These are phyloP conservation scores for Mamestra configurata DNA, from an alignment of 1,140 invertebrate species.

Conservation along the genomic window DNA sequence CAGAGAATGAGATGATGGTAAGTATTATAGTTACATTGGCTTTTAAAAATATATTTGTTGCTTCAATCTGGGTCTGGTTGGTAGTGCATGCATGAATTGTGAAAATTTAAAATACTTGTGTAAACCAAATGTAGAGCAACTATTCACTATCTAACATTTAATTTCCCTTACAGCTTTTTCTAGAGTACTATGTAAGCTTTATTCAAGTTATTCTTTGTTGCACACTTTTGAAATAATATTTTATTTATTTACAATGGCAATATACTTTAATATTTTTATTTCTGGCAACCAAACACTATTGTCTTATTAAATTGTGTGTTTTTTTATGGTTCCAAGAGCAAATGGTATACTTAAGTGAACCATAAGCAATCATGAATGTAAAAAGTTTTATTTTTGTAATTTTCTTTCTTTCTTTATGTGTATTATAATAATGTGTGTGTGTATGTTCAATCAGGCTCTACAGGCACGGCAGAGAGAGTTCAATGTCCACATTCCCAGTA, in stretches of 20 bases:
- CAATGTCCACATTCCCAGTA: conserved; percentile 39
- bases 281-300: background rate
- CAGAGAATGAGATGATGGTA: conserved; percentile 82
- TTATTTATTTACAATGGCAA: background rate
- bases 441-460: conserved; percentile 29
- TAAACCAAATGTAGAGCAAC: background rate
- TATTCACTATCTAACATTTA: background rate
- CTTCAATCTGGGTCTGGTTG: background rate
- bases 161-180: background rate
- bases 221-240: background rate
- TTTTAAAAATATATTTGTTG: background rate
- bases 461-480: conserved; percentile 40
- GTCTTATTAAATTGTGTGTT: background rate
- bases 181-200: no score
- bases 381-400: background rate
- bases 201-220: no score
- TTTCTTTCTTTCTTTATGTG: background rate
- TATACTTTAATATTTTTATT: no score
- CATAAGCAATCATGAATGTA: background rate
- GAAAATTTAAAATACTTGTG: background rate
- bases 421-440: conserved; percentile 31
- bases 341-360: no score
- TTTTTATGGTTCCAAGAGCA: background rate
- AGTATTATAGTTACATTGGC: conserved; percentile 18
- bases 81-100: background rate